These are phyloP conservation scores for Pachypsylla venusta DNA, from an alignment of 1,140 invertebrate genomes.

Conservation along the genomic window DNA sequence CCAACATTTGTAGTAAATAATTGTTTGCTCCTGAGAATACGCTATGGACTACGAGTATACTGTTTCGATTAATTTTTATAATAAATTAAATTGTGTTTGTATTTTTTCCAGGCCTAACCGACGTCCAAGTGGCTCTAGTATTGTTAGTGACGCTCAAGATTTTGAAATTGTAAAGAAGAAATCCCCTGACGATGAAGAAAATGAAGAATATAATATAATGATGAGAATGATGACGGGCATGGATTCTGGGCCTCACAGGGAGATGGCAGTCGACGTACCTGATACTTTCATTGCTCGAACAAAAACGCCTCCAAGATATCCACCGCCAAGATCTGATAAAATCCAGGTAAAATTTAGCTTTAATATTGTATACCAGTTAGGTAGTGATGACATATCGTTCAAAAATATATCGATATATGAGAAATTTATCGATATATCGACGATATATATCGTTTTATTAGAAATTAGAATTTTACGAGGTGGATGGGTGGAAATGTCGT, in stretches of 20 bases:
- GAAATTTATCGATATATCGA: too few relatives aligned
- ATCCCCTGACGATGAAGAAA: slow-evolving; percentile 25
- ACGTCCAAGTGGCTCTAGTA: slow-evolving; percentile 47
- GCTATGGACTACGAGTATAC: too few relatives aligned
- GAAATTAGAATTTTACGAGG: too few relatives aligned
- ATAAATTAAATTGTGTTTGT: slow-evolving; percentile 9
- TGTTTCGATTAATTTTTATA: too few relatives aligned
- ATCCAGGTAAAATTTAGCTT: slow-evolving; percentile 21
- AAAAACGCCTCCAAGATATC: slow-evolving; percentile 83
- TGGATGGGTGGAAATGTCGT: too few relatives aligned
- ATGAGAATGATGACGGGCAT: slow-evolving; percentile 47
- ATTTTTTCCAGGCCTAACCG: slow-evolving; percentile 39
- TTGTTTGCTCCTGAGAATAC: too few relatives aligned
- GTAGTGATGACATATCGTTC: too few relatives aligned
- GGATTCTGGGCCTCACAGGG: slow-evolving; percentile 67
- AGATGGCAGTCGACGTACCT: slow-evolving; percentile 97
- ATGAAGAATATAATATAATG: slow-evolving; percentile 43
- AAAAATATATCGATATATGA: too few relatives aligned
- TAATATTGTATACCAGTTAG: too few relatives aligned
- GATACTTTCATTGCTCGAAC: slow-evolving; percentile 82
- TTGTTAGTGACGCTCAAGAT: slow-evolving; percentile 36
- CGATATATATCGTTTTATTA: too few relatives aligned
- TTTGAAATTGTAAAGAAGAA: slow-evolving; percentile 24
- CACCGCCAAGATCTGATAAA: slow-evolving; percentile 37
- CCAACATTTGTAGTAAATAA: too few relatives aligned